Evolutionary conservation across 1,140 invertebrate species (phyloP), one percentile per base, ranked within the genome.

Genomic region (Eumaeus atala): DNA sequence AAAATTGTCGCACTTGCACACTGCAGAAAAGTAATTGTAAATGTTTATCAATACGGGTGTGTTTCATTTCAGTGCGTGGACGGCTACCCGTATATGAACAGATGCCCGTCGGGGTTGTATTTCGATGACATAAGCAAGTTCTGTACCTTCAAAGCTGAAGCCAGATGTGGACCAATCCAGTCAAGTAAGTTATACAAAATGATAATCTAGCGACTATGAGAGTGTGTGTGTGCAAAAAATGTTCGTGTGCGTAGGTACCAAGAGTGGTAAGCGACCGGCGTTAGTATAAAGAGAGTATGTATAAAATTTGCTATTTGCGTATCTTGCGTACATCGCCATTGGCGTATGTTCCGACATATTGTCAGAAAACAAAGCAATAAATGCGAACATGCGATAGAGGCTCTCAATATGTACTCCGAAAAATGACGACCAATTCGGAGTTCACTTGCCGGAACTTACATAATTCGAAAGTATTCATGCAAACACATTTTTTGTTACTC

Each of bases 61-160:
- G 56, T 63, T 80, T 53, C 55, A 79, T 89, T 78, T 74, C 73
- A 96, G 94, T 97, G 95, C 74, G 95, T 96, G 16, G 95, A 96
- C 85, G 93, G 93, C 16, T 95, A 91, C 79, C 94, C 95, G 0
- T 96, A 96, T 70, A 72, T 95, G 66, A 95, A 95, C 77, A 90
- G 94, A 70, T 97, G 96, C 86, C 96, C 96, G 6, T 95, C 95
- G 9, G 94, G 94, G 34, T 85, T 97, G 5, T 95, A 95, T 77
- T 97, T 97, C 77, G 96, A 97, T 75, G 95, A 97, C 69, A 92
- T 95, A 56, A 94, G 92, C 75, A 97, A 97, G 86, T 94, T 93
- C 59, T 97, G 96, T 75, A 97, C 95, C 0, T 97, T 96, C 77
- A 96, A 96, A 88, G 92, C 92, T 59, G 95, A 96, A 86, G 94